Base-by-base conservation (phyloP, 2,888 invertebrate genomes). In the Latrodectus elegans region DNA sequence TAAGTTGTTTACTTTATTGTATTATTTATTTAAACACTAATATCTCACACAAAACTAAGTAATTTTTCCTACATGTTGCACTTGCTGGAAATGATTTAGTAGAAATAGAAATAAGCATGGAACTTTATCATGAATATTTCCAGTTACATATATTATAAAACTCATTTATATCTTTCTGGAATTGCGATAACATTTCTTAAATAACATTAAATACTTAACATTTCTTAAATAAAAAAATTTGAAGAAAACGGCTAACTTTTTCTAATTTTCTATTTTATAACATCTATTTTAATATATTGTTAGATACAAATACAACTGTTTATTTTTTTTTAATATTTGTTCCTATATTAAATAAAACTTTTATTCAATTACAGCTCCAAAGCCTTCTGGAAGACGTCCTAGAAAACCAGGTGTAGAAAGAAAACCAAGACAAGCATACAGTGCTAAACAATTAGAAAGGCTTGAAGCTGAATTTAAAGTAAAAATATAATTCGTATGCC, bases 401-500 rank as follows among this genome's bases (percentile, higher is more conserved):
- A 94, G 98, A 52, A 96, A 97, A 92, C 95, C 96, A 0, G 97
- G 97, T 0, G 94, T 97, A 15, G 98, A 99, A 92, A 93, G 99
- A 14, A 99, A 99, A 92, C 99, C 98, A 0, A 94, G 99, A 4
- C 99, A 99, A 93, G 98, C 98, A 0, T 99, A 99, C 93, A 98
- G 97, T 91, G 96, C 97, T 0, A 97, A 96, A 91, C 99, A 99
- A 91, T 93, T 99, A 60, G 97, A 98, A 91, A 93, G 96, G 89
- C 94, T 99, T 51, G 99, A 99, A 93, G 94, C 95, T 10, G 99
- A 99, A 93, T 99, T 99, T 92, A 97, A 97, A 94, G 95, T 95
- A 91, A 89, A 89, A 49, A 49, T 68, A 17, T 4, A 10, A 68
- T 10, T 68, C 14, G 12, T 22, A 8, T 68, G 6, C 1, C 38